phyloP scores from a whole-genome alignment of 2,888 invertebrate species.

The Cynaeus angustus region DNA sequence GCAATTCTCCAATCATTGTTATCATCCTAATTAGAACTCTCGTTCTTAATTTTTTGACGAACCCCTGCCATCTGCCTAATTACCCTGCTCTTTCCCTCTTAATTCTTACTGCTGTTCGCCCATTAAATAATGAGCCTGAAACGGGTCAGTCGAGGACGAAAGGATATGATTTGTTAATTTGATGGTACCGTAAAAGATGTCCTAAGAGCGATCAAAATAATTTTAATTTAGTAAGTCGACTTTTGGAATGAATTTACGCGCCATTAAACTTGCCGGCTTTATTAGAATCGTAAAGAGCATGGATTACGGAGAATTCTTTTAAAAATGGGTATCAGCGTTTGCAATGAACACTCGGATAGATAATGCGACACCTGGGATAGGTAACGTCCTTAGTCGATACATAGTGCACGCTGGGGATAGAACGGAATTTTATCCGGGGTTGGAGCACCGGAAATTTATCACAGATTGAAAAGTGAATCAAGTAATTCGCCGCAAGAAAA shows the following conservation, averaged over 20 bases:
- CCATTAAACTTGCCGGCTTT: conserved; percentile 45
- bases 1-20: background rate
- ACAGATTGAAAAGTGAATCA: conserved; percentile 60
- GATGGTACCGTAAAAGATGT: conserved; percentile 18
- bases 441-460: conserved; percentile 57
- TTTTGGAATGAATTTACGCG: conserved; percentile 42
- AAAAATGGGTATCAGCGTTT: conserved; percentile 44
- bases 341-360: conserved; percentile 49
- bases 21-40: background rate
- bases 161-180: conserved; percentile 31
- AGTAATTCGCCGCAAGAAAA: conserved; percentile 1
- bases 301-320: conserved; percentile 42
- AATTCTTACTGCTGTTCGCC: conserved; percentile 1
- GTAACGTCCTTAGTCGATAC: conserved; percentile 62
- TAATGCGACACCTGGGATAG: conserved; percentile 63
- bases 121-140: conserved; percentile 9
- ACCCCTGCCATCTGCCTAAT: conserved; percentile 13
- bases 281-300: conserved; percentile 44
- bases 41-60: conserved; percentile 7
- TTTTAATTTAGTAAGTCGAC: conserved; percentile 38
- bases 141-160: conserved; percentile 23
- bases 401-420: conserved; percentile 59
- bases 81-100: conserved; percentile 10
- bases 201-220: conserved; percentile 25
- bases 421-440: conserved; percentile 55